Conservation (phyloP, 2,113 vertebrate species). For the Paratilapia polleni region DNA sequence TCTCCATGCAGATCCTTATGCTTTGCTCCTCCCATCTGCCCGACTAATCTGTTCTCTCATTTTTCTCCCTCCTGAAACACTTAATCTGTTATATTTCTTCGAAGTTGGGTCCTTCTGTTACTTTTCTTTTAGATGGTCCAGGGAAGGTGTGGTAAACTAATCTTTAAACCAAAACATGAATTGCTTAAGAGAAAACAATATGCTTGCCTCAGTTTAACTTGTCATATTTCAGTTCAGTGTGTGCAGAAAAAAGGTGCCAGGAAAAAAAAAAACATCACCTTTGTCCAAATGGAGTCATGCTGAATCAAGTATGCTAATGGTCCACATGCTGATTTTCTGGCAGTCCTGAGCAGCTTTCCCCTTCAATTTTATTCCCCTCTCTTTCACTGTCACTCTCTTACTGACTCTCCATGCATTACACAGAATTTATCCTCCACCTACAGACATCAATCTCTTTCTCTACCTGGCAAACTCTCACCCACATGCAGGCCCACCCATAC, state of each 20-base stretch:
- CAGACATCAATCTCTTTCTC: slow-evolving; percentile 55
- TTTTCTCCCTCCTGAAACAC: background rate
- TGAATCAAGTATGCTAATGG: slow-evolving; percentile 25
- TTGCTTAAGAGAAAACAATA: background rate
- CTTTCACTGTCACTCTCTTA: slow-evolving; percentile 10
- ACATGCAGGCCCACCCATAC: slow-evolving; percentile 52
- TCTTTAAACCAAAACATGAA: background rate
- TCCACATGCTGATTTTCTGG: background rate
- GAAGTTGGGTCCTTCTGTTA: too few relatives aligned
- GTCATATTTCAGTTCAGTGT: background rate
- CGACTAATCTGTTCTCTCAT: slow-evolving; percentile 14
- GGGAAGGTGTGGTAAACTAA: background rate
- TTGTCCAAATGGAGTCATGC: background rate
- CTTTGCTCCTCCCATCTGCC: slow-evolving; percentile 21
- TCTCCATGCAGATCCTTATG: slow-evolving; percentile 5
- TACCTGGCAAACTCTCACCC: slow-evolving; percentile 62
- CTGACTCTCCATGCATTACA: slow-evolving; percentile 46
- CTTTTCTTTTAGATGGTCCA: background rate
- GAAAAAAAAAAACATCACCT: background rate
- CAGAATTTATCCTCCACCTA: slow-evolving; percentile 69
- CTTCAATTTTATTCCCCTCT: slow-evolving; percentile 17
- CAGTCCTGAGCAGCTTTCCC: slow-evolving; percentile 5
- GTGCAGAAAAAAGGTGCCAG: background rate
- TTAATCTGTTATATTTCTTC: background rate
- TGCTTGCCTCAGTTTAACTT: background rate